Evolutionary conservation across 2,888 invertebrate genomes (phyloP), one percentile per base, ranked within the genome.

Genomic region (Cacoxenus indagator): DNA sequence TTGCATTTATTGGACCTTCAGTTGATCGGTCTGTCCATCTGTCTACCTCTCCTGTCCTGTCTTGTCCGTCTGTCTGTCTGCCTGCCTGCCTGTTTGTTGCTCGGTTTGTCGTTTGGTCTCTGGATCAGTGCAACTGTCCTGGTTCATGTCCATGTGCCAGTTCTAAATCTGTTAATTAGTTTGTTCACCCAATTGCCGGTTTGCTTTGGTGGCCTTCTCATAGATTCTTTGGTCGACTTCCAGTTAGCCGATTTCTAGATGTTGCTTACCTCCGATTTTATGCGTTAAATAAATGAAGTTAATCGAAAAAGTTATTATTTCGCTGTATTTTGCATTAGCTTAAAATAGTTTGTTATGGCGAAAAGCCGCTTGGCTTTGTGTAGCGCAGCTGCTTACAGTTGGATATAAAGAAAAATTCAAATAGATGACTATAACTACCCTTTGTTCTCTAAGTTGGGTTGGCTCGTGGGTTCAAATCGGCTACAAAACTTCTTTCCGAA

Each of bases 1-100:
- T 66, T 66, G 45, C 65, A 61, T 61, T 61, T 43, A 24, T 45
- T 31, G n/a, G 19, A 1, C 59, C 31, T 31, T 31, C 37, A 59
- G 8, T 59, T 29, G 31, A 26, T 59, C 59, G 8, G 31, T 59
- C 27, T n/a, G n/a, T 6, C 55, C 55, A 55, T 43, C 11, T 43
- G 43, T 3, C n/a, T n/a, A n/a, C n/a, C n/a, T n/a, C n/a, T n/a
- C n/a, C n/a, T n/a, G n/a, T n/a, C n/a, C n/a, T 48, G 4, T 31
- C 9, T 24, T 46, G 48, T 48, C 48, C 19, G 48, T 48, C 48
- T n/a, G 48, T 48, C 48, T 19, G 46, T 1, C 46, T 46, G 48
- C 17, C 17, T 48, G 48, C 17, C n/a, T 48, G n/a, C n/a, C 48
- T 17, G 6, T 19, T 17, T 6, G 37, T n/a, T n/a, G n/a, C n/a